These are phyloP conservation scores for Carettochelys insculpta DNA, from an alignment of 2,113 vertebrate genomes.

Conservation along the genomic window DNA sequence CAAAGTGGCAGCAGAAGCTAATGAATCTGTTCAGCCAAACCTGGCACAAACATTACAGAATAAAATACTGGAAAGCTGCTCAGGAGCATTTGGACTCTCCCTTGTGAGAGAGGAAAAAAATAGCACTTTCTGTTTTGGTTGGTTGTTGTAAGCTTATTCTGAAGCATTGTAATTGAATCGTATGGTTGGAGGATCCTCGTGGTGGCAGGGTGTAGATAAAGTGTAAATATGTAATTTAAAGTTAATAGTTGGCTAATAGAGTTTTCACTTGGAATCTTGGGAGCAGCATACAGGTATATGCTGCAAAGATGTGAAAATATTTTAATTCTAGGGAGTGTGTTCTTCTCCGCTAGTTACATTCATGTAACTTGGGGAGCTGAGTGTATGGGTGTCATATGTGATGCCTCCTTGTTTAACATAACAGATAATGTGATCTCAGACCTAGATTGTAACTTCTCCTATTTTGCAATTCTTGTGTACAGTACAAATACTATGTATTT, in stretches of 20 bases:
- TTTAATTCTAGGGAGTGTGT: conserved; percentile 49
- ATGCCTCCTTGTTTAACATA: conserved; percentile 52
- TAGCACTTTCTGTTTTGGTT: conserved; percentile 45
- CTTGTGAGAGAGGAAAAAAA: background rate
- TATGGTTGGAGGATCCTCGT: background rate
- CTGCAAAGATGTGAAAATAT: conserved; percentile 46
- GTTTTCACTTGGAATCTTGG: conserved; percentile 63
- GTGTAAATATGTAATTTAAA: conserved; percentile 64
- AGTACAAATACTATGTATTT: conserved; percentile 81
- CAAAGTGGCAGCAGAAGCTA: conserved; percentile 77
- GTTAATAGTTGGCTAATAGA: conserved; percentile 45
- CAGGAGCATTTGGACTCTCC: conserved; percentile 36
- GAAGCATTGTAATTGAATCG: conserved; percentile 26
- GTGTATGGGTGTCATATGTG: background rate
- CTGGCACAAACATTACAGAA: conserved; percentile 29
- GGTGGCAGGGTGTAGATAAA: conserved; percentile 12
- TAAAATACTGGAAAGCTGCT: conserved; percentile 55
- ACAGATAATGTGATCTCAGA: conserved; percentile 30
- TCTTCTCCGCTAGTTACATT: background rate
- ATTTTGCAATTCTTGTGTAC: conserved; percentile 68
- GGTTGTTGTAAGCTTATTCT: conserved; percentile 55
- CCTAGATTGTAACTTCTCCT: conserved; percentile 51
- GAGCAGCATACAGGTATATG: conserved; percentile 38
- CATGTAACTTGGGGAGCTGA: conserved; percentile 30
- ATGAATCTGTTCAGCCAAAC: conserved; percentile 46